These are phyloP conservation scores for Gallinago nigripennis DNA, from an alignment of 2,797 vertebrate genomes.

Conservation along the genomic window DNA sequence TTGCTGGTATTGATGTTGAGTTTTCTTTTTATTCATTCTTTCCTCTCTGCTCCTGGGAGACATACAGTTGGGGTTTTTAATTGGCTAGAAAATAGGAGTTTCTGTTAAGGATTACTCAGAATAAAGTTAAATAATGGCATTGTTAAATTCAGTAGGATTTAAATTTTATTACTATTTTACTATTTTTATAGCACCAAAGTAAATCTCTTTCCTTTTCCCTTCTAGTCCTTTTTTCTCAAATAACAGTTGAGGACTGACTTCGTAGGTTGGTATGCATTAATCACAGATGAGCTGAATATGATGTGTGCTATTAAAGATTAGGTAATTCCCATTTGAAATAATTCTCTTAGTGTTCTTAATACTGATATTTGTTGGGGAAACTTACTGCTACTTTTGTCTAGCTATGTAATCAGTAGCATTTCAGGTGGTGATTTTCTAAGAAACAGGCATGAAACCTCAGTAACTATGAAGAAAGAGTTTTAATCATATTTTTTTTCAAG, in stretches of 20 bases:
- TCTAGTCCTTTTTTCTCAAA: neutral
- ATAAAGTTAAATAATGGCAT: neutral
- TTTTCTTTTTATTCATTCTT: constrained; percentile 21
- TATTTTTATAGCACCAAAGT: neutral
- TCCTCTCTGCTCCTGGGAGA: neutral
- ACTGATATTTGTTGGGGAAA: neutral
- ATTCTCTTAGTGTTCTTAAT: neutral
- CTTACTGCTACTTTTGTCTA: neutral
- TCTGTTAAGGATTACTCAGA: constrained; percentile 15
- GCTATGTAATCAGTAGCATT: neutral
- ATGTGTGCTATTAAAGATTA: neutral
- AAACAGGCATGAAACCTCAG: accelerated
- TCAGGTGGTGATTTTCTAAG: neutral
- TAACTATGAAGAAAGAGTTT: neutral
- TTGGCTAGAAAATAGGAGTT: constrained; percentile 14
- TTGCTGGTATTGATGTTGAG: neutral
- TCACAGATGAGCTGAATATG: neutral
- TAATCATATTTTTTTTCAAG: neutral
- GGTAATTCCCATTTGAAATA: neutral
- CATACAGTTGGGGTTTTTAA: neutral
- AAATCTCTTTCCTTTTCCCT: neutral
- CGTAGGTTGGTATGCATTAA: neutral
- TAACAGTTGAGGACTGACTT: neutral
- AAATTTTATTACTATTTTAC: neutral
- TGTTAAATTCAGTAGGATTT: constrained; percentile 17